Percentiles rank a stretch among this genome's conserved stretches.
phyloP scores from a whole-genome alignment of 2,113 vertebrate species.

The Carlito syrichta region DNA sequence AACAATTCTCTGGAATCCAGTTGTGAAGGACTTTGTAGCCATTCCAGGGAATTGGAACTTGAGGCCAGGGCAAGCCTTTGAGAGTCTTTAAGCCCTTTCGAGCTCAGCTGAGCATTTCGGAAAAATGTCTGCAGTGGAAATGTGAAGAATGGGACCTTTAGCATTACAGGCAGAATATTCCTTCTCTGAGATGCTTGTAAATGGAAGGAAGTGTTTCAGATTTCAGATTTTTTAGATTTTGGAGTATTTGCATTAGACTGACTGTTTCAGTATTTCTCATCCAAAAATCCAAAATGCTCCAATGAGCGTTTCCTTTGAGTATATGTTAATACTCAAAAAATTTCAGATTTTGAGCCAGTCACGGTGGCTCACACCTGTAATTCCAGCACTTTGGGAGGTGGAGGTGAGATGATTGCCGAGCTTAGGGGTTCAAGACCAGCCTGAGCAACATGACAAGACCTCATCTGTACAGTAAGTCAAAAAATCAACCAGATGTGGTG shows the following conservation, averaged over 20 bases:
- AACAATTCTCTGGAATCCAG: not conserved
- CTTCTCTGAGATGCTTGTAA: not conserved
- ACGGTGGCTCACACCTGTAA: too few species aligned
- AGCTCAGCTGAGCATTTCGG: not conserved
- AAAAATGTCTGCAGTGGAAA: not conserved
- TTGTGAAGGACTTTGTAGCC: not conserved
- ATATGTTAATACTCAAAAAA: not conserved
- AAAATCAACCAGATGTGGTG: too few species aligned
- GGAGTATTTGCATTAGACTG: not conserved
- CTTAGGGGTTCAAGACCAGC: too few species aligned
- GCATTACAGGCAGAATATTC: not conserved
- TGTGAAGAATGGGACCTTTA: not conserved
- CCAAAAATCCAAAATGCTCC: not conserved
- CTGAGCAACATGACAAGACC: too few species aligned
- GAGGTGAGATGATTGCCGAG: too few species aligned
- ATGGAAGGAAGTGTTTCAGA: not conserved
- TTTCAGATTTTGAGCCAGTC: not conserved
- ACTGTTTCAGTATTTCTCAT: not conserved
- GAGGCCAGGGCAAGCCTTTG: not conserved
- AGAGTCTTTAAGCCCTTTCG: not conserved
- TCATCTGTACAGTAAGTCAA: too few species aligned
- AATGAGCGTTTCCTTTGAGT: not conserved
- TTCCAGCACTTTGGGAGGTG: too few species aligned
- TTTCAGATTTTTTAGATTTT: not conserved
- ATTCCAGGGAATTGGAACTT: not conserved